Evolutionary conservation across 2,888 invertebrate genomes (phyloP), one percentile per base, ranked within the genome.

Genomic region (Sesamia inferens): DNA sequence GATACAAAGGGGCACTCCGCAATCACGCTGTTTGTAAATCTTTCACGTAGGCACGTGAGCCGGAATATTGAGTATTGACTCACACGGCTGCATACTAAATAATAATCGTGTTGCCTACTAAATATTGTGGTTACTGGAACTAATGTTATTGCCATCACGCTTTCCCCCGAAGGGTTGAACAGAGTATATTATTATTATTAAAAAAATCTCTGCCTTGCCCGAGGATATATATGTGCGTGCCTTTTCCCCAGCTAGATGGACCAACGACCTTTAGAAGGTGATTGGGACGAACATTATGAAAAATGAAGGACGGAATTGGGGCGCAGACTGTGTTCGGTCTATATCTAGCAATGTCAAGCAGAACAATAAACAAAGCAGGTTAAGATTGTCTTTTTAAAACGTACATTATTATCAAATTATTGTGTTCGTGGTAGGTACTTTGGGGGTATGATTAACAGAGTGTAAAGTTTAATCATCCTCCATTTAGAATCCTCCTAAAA

Each of bases 11-110:
- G 85, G 82, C 83, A 86, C 87, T 87, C 82, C 88, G 88, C 88
- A 86, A 86, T 86, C 86, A 87, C 88, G 85, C 79, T 87, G 86
- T 87, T 84, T 86, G 86, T 86, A 86, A 86, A 86, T 86, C 88
- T 86, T 87, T 86, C 86, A 86, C 86, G 86, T 87, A 79, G 81
- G 67, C 85, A 86, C 88, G 86, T 86, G 87, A 85, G 83, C 85
- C 73, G 79, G 86, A 87, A 86, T 88, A 87, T 88, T 88, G 88
- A 87, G 88, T 85, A 88, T 88, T 87, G 88, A 58, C 85, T 83
- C 76, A 70, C 87, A 74, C 81, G 79, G 68, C 83, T 81, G 90
- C 88, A 90, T 91, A 90, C 90, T 83, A 89, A 90, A 91, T 91
- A 88, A 90, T 89, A 88, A 89, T 82, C 85, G 84, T 84, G 87